Conservation (phyloP, 2,888 invertebrate species). For the Cephus runcator region DNA sequence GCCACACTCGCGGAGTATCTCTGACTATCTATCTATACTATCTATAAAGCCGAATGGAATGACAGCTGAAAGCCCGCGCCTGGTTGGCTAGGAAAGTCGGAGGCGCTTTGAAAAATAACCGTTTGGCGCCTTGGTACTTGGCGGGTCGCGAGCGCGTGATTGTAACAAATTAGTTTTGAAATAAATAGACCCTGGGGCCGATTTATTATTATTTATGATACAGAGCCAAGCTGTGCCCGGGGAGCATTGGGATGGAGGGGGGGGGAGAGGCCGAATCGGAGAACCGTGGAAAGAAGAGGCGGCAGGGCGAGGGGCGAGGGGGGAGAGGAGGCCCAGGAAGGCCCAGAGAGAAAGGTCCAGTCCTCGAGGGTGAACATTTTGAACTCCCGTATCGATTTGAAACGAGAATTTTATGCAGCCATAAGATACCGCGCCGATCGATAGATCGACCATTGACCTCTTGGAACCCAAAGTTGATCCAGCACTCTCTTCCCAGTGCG, state of each 20-base stretch:
- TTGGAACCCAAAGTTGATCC: background rate
- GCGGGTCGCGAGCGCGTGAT: conserved; percentile 46
- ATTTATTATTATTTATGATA: conserved; percentile 48
- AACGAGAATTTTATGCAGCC: background rate
- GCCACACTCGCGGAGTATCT: background rate
- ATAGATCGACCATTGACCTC: background rate
- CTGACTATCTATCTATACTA: background rate
- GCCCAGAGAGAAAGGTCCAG: background rate
- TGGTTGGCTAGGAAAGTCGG: conserved; percentile 5
- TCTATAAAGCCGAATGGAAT: background rate
- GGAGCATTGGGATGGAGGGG: background rate
- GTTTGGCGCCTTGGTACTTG: conserved; percentile 19
- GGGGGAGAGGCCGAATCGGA: background rate
- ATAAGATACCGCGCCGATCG: background rate
- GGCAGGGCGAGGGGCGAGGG: too few relatives aligned
- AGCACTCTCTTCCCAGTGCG: background rate
- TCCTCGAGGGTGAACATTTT: background rate
- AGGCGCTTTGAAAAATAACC: conserved; percentile 23
- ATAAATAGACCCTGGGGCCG: conserved; percentile 46
- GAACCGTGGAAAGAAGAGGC: background rate
- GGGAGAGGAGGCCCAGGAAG: background rate
- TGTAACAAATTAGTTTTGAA: conserved; percentile 51
- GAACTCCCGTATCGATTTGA: background rate
- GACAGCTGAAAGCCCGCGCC: conserved; percentile 12
- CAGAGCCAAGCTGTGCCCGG: background rate